These are phyloP conservation scores for Setipinna tenuifilis DNA, from an alignment of 2,797 vertebrate genomes.

Conservation along the genomic window DNA sequence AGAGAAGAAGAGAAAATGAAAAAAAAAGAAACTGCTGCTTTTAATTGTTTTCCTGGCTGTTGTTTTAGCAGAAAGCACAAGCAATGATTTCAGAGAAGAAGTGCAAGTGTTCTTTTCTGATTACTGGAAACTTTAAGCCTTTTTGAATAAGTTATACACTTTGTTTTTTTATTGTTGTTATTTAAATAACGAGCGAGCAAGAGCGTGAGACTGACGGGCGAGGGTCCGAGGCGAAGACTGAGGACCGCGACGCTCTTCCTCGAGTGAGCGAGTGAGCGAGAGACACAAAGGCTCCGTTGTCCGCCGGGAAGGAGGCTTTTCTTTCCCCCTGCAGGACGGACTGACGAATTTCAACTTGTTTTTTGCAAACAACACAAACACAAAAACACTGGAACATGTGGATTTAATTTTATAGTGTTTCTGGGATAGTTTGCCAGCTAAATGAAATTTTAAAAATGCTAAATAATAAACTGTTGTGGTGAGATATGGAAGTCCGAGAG, in stretches of 20 bases:
- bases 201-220: slow-evolving; percentile 28
- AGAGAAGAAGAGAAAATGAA: slow-evolving; percentile 19
- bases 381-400: slow-evolving; percentile 69
- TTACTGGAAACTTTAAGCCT: slow-evolving; percentile 70
- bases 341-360: slow-evolving; percentile 58
- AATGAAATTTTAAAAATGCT: slow-evolving; percentile 54
- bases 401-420: slow-evolving; percentile 51
- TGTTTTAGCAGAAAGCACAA: slow-evolving; percentile 78
- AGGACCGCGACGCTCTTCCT: slow-evolving; percentile 59
- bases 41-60: slow-evolving; percentile 53
- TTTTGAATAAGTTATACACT: slow-evolving; percentile 77
- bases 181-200: slow-evolving; percentile 40
- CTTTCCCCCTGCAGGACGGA: slow-evolving; percentile 63
- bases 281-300: slow-evolving; percentile 56
- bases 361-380: slow-evolving; percentile 58
- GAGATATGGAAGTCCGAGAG: slow-evolving; percentile 60
- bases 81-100: slow-evolving; percentile 72
- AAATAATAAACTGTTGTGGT: slow-evolving; percentile 55
- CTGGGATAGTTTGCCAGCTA: slow-evolving; percentile 51
- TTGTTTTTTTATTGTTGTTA: slow-evolving; percentile 59
- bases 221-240: no score
- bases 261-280: no score
- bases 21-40: slow-evolving; percentile 56
- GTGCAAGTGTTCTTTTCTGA: slow-evolving; percentile 75
- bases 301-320: slow-evolving; percentile 28